Evolutionary conservation across 2,888 invertebrate species (phyloP).

Genomic region (Himalopsyche japonica): DNA sequence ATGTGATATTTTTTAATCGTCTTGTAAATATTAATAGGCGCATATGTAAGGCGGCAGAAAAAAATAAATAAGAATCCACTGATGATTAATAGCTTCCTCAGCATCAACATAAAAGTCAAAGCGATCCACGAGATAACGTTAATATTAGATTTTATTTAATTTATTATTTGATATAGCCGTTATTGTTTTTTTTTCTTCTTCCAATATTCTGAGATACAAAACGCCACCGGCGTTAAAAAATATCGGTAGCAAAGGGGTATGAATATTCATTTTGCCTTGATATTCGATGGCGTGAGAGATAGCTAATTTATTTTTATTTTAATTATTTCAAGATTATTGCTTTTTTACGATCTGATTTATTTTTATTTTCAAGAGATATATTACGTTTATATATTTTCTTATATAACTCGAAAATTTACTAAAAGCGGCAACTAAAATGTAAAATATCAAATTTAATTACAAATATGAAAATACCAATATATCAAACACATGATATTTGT

Average conservation of each 20-base stretch:
- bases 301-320: too few species aligned
- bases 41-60: background rate
- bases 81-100: background rate
- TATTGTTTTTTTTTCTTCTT: background rate
- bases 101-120: background rate
- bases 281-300: too few species aligned
- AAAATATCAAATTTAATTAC: too few species aligned
- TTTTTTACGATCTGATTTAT: too few species aligned
- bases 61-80: background rate
- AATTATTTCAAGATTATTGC: too few species aligned
- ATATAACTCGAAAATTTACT: too few species aligned
- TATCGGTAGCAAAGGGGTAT: background rate
- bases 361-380: too few species aligned
- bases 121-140: background rate
- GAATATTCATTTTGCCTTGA: background rate
- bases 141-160: background rate
- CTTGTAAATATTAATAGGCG: background rate
- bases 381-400: too few species aligned
- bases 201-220: background rate
- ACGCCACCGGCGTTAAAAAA: background rate
- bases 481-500: too few species aligned
- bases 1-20: background rate
- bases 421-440: too few species aligned
- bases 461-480: too few species aligned
- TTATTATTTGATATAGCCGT: background rate